These are phyloP conservation scores for Paramormyrops hopkinsi DNA, from an alignment of 2,797 vertebrate species.

Conservation along the genomic window DNA sequence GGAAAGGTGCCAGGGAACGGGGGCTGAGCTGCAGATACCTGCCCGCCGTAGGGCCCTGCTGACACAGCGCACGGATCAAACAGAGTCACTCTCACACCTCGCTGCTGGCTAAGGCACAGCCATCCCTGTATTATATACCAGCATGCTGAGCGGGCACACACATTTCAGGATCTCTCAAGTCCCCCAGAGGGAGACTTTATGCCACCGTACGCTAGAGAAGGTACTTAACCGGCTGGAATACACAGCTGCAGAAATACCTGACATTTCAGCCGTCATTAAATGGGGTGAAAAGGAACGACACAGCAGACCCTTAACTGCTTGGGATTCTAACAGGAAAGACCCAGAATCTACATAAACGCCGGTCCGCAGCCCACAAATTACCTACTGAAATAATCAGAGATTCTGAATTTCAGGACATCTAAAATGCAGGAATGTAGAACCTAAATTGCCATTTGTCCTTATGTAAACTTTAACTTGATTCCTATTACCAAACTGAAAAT, in stretches of 20 bases:
- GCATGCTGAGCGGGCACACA: neutral
- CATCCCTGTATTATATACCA: neutral
- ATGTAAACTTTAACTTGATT: neutral
- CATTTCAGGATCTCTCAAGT: neutral
- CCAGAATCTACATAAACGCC: neutral
- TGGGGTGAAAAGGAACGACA: neutral
- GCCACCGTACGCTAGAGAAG: neutral
- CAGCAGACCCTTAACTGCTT: neutral
- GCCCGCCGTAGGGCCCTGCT: constrained; percentile 72
- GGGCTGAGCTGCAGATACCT: constrained; percentile 67
- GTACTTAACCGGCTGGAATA: neutral
- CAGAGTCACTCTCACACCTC: neutral
- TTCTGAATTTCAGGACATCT: neutral
- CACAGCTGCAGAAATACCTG: neutral
- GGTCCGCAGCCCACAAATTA: neutral
- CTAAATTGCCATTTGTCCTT: neutral
- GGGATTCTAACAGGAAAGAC: neutral
- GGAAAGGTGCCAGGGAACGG: constrained; percentile 71
- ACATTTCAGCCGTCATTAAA: neutral
- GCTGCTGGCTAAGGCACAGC: neutral
- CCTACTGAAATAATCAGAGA: neutral
- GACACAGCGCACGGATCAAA: constrained; percentile 7
- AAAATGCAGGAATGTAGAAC: neutral
- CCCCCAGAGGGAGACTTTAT: neutral
- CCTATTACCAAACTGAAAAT: neutral